Evolutionary conservation across 2,797 vertebrate genomes (phyloP), one percentile per base, ranked within the genome.

Genomic region (Heterohyrax brucei): DNA sequence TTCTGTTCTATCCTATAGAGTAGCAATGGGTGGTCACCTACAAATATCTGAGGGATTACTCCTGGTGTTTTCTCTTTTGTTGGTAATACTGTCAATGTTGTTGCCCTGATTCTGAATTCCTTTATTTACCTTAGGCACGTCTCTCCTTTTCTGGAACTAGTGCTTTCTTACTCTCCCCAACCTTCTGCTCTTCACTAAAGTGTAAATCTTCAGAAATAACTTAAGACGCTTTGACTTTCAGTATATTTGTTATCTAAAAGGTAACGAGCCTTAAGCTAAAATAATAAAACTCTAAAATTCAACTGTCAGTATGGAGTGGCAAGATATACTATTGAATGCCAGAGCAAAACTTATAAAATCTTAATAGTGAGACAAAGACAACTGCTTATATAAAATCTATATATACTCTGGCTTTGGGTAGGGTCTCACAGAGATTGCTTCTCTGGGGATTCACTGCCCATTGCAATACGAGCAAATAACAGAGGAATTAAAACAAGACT

Each of bases 181-280:
- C 1, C 28, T 90, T 88, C 16, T 88, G 6, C 10, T 68, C 89
- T 61, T 8, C 62, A 28, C 22, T 79, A 44, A 88, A 6, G 5
- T 85, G 0, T 88, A 72, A 90, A 84, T 85, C n/a, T 84, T 90
- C 26, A 53, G 10, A 33, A 30, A 84, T 94, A 10, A 77, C 19
- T 56, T 59, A 72, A 22, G 16, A 13, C 66, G 33, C 2, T 94
- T 82, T 70, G 28, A 9, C 22, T 77, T 80, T 7, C 28, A 77
- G 6, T 61, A 91, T 93, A 78, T 9, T 81, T 89, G 12, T 70
- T 87, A 30, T 26, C 13, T 22, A 62, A 77, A 53, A 13, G 19
- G 79, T 95, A 89, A 79, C 56, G 6, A 96, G 30, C 2, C 2
- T 81, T 80, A 94, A 82, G 50, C 44, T 28, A 87, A 91, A 82